Conservation (phyloP, 2,797 vertebrate genomes). For the Taenioides sp. region DNA sequence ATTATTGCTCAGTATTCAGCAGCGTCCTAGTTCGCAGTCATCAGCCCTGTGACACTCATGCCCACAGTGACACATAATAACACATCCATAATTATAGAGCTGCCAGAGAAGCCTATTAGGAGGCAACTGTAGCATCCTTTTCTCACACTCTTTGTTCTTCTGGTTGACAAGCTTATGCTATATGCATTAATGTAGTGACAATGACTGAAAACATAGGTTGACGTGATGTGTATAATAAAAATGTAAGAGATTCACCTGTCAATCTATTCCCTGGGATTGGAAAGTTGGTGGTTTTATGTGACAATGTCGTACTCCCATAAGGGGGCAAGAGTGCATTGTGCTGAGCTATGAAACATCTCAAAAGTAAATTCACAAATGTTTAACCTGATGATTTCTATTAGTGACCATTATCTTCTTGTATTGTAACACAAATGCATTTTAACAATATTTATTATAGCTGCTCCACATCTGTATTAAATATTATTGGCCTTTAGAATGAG, state of each 20-base stretch:
- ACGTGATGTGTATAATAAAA: slow-evolving; percentile 11
- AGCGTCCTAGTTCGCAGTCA: slow-evolving; percentile 45
- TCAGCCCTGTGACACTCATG: slow-evolving; percentile 55
- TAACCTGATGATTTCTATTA: too few relatives aligned
- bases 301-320: too few relatives aligned
- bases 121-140: slow-evolving; percentile 51
- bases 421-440: too few relatives aligned
- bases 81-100: slow-evolving; percentile 67
- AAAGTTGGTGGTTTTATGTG: too few relatives aligned
- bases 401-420: too few relatives aligned
- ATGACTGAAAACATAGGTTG: slow-evolving; percentile 20
- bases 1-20: slow-evolving; percentile 53
- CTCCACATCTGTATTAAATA: too few relatives aligned
- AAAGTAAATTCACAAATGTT: too few relatives aligned
- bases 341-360: too few relatives aligned
- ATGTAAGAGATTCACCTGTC: slow-evolving; percentile 46
- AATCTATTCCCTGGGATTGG: background rate
- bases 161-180: slow-evolving; percentile 28
- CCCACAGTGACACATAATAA: slow-evolving; percentile 39
- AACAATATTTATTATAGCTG: too few relatives aligned
- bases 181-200: slow-evolving; percentile 31
- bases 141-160: slow-evolving; percentile 33
- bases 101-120: slow-evolving; percentile 61
- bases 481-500: too few relatives aligned
- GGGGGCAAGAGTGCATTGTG: too few relatives aligned